These are phyloP conservation scores for Halocynthia aurantium DNA, from an alignment of 23 tunicate genomes.

Conservation along the genomic window DNA sequence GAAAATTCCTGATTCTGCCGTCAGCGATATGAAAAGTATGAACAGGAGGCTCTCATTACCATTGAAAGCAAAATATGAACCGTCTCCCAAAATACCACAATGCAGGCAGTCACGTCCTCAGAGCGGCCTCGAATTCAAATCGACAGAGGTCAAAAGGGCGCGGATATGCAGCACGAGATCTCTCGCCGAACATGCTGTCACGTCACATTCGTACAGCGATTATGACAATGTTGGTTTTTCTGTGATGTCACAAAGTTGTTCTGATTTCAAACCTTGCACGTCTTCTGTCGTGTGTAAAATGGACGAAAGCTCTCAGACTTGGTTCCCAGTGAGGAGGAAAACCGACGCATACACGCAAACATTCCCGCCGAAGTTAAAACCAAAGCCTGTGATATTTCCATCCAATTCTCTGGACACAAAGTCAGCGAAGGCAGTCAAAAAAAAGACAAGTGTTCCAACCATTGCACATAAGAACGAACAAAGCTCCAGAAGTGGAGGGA, in stretches of 20 bases:
- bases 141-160: constrained; percentile 32
- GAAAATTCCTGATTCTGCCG: too few species aligned
- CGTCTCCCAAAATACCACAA: too few species aligned
- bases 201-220: neutral
- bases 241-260: neutral
- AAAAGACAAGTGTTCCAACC: neutral
- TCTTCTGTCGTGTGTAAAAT: neutral
- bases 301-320: neutral
- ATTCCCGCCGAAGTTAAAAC: neutral
- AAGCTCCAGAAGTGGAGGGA: neutral
- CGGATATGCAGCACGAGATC: constrained; percentile 27
- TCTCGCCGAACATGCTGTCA: neutral
- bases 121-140: neutral
- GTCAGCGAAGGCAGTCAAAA: too few species aligned
- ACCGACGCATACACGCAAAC: neutral
- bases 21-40: too few species aligned
- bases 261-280: neutral
- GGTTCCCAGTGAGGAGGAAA: too few species aligned
- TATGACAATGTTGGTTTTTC: constrained; percentile 12
- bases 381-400: too few species aligned
- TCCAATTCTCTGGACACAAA: too few species aligned
- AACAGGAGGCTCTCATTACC: too few species aligned
- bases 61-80: too few species aligned
- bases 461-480: neutral
- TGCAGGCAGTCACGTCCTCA: neutral